phyloP scores from a whole-genome alignment of 2,888 invertebrate species.

The Phyllotreta cruciferae region DNA sequence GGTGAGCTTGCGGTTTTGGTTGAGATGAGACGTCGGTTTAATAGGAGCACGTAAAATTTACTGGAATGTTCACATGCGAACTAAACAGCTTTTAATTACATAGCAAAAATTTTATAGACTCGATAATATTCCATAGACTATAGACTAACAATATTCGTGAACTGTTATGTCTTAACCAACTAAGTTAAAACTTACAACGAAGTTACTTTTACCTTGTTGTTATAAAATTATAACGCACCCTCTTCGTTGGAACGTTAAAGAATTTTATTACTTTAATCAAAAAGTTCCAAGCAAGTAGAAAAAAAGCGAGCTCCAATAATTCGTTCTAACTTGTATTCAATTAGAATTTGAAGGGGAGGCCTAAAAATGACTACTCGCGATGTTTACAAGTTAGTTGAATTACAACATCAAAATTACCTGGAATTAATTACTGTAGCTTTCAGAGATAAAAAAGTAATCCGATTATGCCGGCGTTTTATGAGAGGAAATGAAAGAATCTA shows the following conservation, averaged over 20 bases:
- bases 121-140: too few relatives aligned
- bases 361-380: conserved; percentile 21
- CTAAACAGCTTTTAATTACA: too few relatives aligned
- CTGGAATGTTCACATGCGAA: background rate
- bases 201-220: too few relatives aligned
- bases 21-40: conserved; percentile 16
- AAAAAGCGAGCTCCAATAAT: conserved; percentile 17
- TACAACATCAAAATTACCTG: conserved; percentile 38
- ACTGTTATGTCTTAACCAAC: too few relatives aligned
- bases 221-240: too few relatives aligned
- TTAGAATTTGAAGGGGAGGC: conserved; percentile 18
- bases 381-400: conserved; percentile 35
- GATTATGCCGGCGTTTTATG: conserved; percentile 33
- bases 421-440: conserved; percentile 36
- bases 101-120: too few relatives aligned
- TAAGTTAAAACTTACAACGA: too few relatives aligned
- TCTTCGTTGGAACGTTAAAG: conserved; percentile 1
- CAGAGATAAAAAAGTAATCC: conserved; percentile 39
- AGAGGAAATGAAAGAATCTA: conserved; percentile 29
- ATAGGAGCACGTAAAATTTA: conserved; percentile 15
- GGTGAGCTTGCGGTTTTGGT: conserved; percentile 20
- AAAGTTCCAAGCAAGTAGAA: conserved; percentile 9
- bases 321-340: conserved; percentile 21
- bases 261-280: conserved; percentile 14
- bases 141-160: too few relatives aligned